phyloP scores from a whole-genome alignment of 2,113 vertebrate genomes.

The Beaufortia kweichowensis region DNA sequence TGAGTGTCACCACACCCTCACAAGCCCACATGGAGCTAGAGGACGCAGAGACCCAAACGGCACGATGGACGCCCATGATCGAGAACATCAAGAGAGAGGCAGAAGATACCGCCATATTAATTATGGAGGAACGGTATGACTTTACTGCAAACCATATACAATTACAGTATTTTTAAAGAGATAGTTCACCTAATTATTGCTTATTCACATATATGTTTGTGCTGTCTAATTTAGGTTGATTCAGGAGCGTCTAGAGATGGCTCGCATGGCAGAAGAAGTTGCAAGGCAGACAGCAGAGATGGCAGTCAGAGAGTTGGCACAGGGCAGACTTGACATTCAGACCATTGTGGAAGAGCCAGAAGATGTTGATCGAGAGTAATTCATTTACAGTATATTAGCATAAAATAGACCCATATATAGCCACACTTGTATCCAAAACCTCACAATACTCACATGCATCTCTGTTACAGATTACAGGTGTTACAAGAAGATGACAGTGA shows the following conservation, averaged over 20 bases:
- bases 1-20: neutral
- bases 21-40: constrained; percentile 54
- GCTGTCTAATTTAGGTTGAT: constrained; percentile 57
- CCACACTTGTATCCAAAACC: neutral
- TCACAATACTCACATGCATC: neutral
- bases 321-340: constrained; percentile 66
- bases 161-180: no score
- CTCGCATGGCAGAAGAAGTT: constrained; percentile 71
- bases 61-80: constrained; percentile 73
- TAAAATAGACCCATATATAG: neutral
- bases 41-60: constrained; percentile 75
- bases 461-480: constrained; percentile 60
- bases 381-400: neutral
- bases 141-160: no score
- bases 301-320: constrained; percentile 70
- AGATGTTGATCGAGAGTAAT: constrained; percentile 39
- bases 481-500: constrained; percentile 59
- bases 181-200: no score
- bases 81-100: constrained; percentile 72
- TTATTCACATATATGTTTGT: neutral
- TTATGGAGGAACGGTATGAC: constrained; percentile 75
- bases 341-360: constrained; percentile 67
- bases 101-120: constrained; percentile 64
- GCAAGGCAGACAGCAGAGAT: constrained; percentile 69
- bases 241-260: constrained; percentile 65